Evolutionary conservation across 2,797 vertebrate genomes (phyloP).

Genomic region (Gymnopithys bicolor): DNA sequence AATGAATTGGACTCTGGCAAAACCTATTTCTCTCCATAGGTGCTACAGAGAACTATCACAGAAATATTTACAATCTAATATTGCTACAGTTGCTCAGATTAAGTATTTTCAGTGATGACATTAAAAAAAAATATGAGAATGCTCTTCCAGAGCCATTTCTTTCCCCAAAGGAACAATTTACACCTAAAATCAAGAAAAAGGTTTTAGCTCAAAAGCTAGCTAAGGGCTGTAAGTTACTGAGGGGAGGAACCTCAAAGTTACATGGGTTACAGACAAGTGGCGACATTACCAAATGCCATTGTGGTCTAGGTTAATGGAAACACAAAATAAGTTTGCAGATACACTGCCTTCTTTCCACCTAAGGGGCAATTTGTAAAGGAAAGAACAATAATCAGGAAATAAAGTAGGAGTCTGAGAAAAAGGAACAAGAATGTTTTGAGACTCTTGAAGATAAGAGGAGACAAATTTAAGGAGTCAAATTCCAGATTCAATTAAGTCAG

Average conservation of each 20-base stretch:
- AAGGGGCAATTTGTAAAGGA: neutral
- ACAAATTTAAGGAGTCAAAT: neutral
- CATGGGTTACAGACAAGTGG: neutral
- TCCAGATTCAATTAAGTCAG: neutral
- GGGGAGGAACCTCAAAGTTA: neutral
- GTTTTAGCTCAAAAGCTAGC: neutral
- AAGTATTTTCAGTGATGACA: neutral
- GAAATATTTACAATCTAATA: neutral
- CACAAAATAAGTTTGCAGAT: neutral
- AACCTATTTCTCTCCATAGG: neutral
- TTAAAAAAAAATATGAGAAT: neutral
- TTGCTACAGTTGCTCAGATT: neutral
- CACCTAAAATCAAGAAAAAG: neutral
- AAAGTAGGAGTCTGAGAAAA: neutral
- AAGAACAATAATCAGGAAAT: neutral
- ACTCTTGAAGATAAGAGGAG: neutral
- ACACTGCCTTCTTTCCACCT: neutral
- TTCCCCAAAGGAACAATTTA: neutral
- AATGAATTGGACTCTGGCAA: neutral
- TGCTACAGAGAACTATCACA: neutral
- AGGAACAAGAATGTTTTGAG: neutral
- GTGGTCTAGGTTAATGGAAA: neutral
- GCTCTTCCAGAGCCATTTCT: neutral
- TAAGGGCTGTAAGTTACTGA: neutral
- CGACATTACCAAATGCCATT: fast-evolving